Conservation (phyloP, 1,140 invertebrate genomes). For the Tetraneura akinire region DNA sequence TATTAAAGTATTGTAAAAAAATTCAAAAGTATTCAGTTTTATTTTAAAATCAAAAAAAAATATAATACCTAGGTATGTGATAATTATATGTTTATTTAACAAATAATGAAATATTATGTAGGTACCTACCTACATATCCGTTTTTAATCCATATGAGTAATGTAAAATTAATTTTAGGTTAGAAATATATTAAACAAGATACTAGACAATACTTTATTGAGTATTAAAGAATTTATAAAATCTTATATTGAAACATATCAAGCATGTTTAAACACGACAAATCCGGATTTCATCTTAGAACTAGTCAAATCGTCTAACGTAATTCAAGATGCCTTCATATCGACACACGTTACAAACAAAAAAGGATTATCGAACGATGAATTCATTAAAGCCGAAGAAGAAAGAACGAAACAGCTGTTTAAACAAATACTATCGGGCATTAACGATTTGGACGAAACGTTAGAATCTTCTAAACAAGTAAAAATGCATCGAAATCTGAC, state of each 20-base stretch:
- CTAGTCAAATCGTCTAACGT: constrained; percentile 12
- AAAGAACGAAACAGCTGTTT: constrained; percentile 28
- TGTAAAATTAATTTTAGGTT: constrained; percentile 4
- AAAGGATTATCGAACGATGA: neutral
- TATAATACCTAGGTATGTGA: too few relatives aligned
- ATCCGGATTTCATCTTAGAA: constrained; percentile 25
- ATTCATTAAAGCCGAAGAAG: constrained; percentile 1
- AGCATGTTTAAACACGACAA: constrained; percentile 16
- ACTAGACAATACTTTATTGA: neutral
- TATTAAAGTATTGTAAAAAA: too few relatives aligned
- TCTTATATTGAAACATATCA: constrained; percentile 32
- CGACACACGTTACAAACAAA: neutral
- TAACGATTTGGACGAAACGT: constrained; percentile 15
- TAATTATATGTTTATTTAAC: too few relatives aligned
- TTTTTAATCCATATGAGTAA: too few relatives aligned
- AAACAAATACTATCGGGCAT: constrained; percentile 11
- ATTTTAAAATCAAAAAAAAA: too few relatives aligned
- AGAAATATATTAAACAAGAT: neutral
- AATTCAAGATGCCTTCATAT: neutral
- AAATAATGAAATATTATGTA: too few relatives aligned
- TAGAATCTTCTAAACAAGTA: constrained; percentile 25
- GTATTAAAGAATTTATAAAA: constrained; percentile 32
- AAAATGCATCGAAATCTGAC: constrained; percentile 35
- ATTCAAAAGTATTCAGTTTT: too few relatives aligned
- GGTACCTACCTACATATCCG: too few relatives aligned